These are phyloP conservation scores for Thalpophila matura DNA, from an alignment of 2,888 invertebrate genomes.

Conservation along the genomic window DNA sequence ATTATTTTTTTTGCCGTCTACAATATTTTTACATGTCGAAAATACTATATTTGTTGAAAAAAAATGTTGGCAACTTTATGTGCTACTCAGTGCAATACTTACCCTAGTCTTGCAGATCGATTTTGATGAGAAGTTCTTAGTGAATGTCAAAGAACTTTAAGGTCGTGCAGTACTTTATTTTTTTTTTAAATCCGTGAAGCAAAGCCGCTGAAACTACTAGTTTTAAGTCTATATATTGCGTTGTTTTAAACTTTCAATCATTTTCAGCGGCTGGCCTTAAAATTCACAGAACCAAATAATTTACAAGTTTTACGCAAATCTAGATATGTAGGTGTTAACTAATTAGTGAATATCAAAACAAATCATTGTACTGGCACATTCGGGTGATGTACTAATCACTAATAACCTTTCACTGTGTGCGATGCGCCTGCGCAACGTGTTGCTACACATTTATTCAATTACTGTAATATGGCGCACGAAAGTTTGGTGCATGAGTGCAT, in stretches of 20 bases:
- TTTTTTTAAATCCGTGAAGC: no score
- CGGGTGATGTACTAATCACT: constrained; percentile 41
- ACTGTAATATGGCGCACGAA: constrained; percentile 24
- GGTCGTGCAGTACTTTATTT: no score
- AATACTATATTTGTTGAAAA: no score
- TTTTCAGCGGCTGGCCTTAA: constrained; percentile 31
- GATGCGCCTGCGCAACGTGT: constrained; percentile 33
- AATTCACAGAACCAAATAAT: constrained; percentile 45
- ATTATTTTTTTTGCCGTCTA: no score
- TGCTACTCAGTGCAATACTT: no score
- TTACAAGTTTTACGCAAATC: constrained; percentile 47
- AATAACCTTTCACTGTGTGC: constrained; percentile 49
- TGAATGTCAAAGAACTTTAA: no score
- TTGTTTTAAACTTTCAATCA: neutral
- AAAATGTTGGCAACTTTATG: no score
- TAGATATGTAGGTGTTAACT: constrained; percentile 29
- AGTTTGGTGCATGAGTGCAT: constrained; percentile 15
- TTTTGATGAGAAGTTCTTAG: no score
- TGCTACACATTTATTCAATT: constrained; percentile 31
- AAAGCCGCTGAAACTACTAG: neutral
- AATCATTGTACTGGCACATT: constrained; percentile 42
- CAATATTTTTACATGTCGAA: no score
- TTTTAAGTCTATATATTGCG: constrained; percentile 2
- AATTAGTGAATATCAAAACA: constrained; percentile 47
- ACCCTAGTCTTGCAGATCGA: no score